phyloP scores from a whole-genome alignment of 2,113 vertebrate genomes.

The Anser brachyrhynchus region DNA sequence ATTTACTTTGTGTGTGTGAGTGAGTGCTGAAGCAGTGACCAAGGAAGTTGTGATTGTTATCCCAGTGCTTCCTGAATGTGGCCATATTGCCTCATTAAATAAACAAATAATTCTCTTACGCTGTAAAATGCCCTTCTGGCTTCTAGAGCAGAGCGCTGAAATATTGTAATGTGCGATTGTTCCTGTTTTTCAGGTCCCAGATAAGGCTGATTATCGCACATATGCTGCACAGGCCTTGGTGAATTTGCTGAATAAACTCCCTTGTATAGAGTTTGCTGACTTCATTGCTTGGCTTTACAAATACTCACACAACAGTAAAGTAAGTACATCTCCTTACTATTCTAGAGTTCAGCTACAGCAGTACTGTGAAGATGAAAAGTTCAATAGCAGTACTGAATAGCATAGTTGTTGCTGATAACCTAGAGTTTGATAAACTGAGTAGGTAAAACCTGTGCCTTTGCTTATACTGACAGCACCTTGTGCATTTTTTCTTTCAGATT shows the following conservation, averaged over 20 bases:
- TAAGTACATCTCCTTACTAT: conserved; percentile 42
- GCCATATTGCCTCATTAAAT: not conserved
- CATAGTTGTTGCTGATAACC: not conserved
- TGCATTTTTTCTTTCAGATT: conserved; percentile 72
- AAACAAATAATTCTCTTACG: not conserved
- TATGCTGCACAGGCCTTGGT: conserved; percentile 84
- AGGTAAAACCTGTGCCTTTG: not conserved
- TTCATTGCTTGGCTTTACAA: conserved; percentile 88
- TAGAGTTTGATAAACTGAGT: not conserved
- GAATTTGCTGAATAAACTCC: conserved; percentile 80
- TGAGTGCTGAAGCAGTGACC: not conserved
- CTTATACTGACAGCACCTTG: not conserved
- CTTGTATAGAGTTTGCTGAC: conserved; percentile 76
- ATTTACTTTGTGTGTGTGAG: not conserved
- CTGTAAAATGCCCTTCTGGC: not conserved
- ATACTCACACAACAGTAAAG: conserved; percentile 84
- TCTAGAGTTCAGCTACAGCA: not conserved
- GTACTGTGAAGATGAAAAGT: not conserved
- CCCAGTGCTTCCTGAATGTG: not conserved
- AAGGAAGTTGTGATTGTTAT: not conserved
- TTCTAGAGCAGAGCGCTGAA: not conserved
- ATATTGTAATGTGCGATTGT: not conserved
- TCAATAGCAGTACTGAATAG: rapidly evolving
- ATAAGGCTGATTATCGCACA: conserved; percentile 87
- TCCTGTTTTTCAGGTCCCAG: conserved; percentile 84